These are phyloP conservation scores for Cremastinae sp. DNA, from an alignment of 2,888 invertebrate genomes.

Conservation along the genomic window DNA sequence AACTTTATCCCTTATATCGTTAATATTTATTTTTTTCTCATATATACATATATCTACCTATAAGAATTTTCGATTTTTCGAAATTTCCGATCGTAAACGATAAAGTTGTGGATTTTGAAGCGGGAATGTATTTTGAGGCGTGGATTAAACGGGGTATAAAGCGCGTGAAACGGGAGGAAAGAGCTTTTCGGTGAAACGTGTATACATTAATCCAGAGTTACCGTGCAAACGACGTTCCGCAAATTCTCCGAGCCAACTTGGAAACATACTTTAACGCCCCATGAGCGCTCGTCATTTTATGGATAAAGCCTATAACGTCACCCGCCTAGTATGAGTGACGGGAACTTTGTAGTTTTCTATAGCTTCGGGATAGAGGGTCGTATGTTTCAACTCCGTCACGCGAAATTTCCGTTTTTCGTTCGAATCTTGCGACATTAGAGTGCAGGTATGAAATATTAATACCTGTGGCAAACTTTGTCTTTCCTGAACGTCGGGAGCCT, in stretches of 20 bases:
- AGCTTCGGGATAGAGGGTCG: not conserved
- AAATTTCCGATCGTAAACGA: no score
- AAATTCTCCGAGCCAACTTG: slow-evolving; percentile 48
- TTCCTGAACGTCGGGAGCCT: slow-evolving; percentile 5
- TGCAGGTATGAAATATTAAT: slow-evolving; percentile 47
- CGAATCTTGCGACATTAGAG: slow-evolving; percentile 17
- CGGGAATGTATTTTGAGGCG: not conserved
- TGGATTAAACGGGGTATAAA: not conserved
- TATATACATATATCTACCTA: not conserved
- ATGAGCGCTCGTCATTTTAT: slow-evolving; percentile 47
- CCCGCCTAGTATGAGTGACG: slow-evolving; percentile 8
- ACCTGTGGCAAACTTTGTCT: slow-evolving; percentile 49
- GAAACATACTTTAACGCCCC: slow-evolving; percentile 47
- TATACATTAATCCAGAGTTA: slow-evolving; percentile 4
- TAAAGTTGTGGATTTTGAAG: no score
- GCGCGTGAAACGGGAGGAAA: not conserved
- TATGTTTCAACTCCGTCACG: not conserved
- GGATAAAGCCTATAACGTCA: slow-evolving; percentile 22
- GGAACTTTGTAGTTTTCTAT: not conserved
- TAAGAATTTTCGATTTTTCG: not conserved
- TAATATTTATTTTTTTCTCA: not conserved
- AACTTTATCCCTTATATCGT: not conserved
- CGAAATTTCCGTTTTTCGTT: no score
- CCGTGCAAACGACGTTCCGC: slow-evolving; percentile 35
- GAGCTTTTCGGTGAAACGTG: not conserved